phyloP scores from a whole-genome alignment of 2,888 invertebrate genomes.

The Synergus laeviventris region DNA sequence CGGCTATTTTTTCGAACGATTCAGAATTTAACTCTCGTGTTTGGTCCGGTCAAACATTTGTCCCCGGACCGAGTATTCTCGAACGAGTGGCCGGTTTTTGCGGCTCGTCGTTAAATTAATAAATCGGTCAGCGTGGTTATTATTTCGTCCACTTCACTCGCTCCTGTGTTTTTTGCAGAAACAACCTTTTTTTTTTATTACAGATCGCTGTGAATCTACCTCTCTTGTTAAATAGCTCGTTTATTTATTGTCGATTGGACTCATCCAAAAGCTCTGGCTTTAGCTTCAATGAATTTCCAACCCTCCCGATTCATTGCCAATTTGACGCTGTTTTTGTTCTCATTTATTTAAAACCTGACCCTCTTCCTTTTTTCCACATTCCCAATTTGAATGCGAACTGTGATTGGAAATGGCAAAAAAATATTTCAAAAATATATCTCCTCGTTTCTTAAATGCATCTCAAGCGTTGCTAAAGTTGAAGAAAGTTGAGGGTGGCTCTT shows the following conservation, averaged over 20 bases:
- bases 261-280: constrained; percentile 15
- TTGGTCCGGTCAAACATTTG: constrained; percentile 64
- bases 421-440: background rate
- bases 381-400: background rate
- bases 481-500: background rate
- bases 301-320: background rate
- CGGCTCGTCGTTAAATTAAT: constrained; percentile 61
- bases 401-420: too few relatives aligned
- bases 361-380: background rate
- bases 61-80: constrained; percentile 51
- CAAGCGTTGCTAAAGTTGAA: background rate
- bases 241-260: constrained; percentile 32
- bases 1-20: constrained; percentile 50
- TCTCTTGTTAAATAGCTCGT: constrained; percentile 38
- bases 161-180: constrained; percentile 40
- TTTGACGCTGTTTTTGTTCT: background rate
- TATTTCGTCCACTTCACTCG: constrained; percentile 52
- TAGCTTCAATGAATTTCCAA: constrained; percentile 5
- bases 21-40: constrained; percentile 63
- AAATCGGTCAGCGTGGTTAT: constrained; percentile 58
- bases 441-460: background rate
- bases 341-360: background rate
- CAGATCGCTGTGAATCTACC: constrained; percentile 24
- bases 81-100: constrained; percentile 58
- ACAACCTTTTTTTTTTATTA: constrained; percentile 32